Percentiles rank a stretch among this genome's conserved stretches.
Conservation (phyloP, 2,797 vertebrate genomes). For the Geotrypetes seraphini region DNA sequence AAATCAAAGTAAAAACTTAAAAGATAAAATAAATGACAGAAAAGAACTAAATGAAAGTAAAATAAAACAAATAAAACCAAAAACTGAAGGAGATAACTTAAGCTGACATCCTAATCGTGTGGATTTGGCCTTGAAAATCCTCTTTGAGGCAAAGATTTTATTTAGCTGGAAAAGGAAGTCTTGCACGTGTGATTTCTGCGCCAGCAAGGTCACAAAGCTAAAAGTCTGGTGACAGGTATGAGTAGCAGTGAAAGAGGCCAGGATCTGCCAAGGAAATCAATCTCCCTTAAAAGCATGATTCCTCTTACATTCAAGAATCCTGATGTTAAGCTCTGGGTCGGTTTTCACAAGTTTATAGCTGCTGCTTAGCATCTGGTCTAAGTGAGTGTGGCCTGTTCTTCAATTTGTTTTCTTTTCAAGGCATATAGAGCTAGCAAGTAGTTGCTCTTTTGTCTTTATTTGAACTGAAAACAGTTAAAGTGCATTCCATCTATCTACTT, state of each 20-base stretch:
- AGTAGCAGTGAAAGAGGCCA: constrained; percentile 34
- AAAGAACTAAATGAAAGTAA: too few relatives aligned
- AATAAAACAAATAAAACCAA: too few relatives aligned
- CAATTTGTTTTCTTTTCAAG: background rate
- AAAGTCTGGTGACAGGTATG: constrained; percentile 24
- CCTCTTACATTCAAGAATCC: constrained; percentile 39
- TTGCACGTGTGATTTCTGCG: constrained; percentile 14
- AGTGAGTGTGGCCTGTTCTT: constrained; percentile 13
- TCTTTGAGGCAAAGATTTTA: constrained; percentile 16
- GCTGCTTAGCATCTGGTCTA: constrained; percentile 20
- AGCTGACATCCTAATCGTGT: too few relatives aligned
- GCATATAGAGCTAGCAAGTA: too few relatives aligned
- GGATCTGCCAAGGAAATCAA: constrained; percentile 35
- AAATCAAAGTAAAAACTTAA: too few relatives aligned
- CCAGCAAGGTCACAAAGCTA: constrained; percentile 25
- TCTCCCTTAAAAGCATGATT: constrained; percentile 38
- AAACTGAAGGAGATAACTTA: too few relatives aligned
- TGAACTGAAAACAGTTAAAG: too few relatives aligned
- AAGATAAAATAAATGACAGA: too few relatives aligned
- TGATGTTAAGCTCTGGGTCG: constrained; percentile 40
- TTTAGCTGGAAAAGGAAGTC: constrained; percentile 9
- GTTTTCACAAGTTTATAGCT: constrained; percentile 39
- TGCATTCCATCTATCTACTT: too few relatives aligned
- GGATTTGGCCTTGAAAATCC: constrained; percentile 28
- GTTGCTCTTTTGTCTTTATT: too few relatives aligned